Base-by-base conservation (phyloP, 2,888 invertebrate genomes). In the Phortica magna region DNA sequence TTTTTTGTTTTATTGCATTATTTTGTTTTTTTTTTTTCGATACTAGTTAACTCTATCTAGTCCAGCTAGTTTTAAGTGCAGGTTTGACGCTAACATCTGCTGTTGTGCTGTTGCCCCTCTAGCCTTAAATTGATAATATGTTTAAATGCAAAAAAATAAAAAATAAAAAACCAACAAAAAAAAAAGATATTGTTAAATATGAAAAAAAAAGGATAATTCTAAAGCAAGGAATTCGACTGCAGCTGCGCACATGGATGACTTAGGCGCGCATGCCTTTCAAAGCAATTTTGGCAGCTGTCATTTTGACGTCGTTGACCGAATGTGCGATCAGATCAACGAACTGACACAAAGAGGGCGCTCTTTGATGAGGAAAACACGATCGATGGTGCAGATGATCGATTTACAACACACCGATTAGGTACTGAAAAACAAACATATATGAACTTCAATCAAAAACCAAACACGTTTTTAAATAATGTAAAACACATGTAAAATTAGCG, bases 41-140 rank as follows among this genome's bases (percentile, higher is more conserved):
- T 14, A 48, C 48, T 48, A 48, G 48, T 17, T 48, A 82, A 76
- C 57, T 75, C 70, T 64, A 64, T 77, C 77, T 77, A 83, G 82
- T 81, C 80, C 80, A 82, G 82, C 80, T 83, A 83, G 83, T 82
- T 82, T 82, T 83, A 83, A 82, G 83, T 65, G 72, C 78, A 64
- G 43, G 10, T 48, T 48, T 48, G 14, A 48, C 48, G 48, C 48
- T 48, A 48, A 48, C 48, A 48, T 48, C 48, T 48, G 48, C 48
- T 48, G 48, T 48, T 31, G 31, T 31, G 31, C 31, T 31, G 31
- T 31, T 31, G 31, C 48, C 14, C 9, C 48, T 48, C 48, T 48
- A 74, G 42, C 14, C 3, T 65, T 41, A 22, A 55, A 53, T 55
- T 41, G 39, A 22, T 70, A 43, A 22, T 70, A 43, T 75, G 77